These are phyloP conservation scores for Ahaetulla prasina DNA, from an alignment of 2,113 vertebrate species.

Conservation along the genomic window DNA sequence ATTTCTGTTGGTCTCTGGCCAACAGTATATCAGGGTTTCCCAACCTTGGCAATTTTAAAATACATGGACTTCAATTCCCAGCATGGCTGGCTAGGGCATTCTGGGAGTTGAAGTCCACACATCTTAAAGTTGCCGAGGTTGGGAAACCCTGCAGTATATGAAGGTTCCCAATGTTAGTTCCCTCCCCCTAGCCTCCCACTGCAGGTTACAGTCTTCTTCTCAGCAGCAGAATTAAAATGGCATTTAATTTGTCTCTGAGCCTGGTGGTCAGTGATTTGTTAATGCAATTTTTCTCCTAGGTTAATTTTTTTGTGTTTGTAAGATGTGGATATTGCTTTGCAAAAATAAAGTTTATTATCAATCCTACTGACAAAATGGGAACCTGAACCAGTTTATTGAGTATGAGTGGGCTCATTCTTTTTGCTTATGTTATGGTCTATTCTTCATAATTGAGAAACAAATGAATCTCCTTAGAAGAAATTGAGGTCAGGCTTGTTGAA, in stretches of 20 bases:
- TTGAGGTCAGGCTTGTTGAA: not conserved
- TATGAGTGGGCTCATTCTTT: not conserved
- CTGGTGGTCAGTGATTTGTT: constrained; percentile 74
- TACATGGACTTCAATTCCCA: not conserved
- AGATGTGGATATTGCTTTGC: constrained; percentile 81
- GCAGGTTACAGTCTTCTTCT: constrained; percentile 16
- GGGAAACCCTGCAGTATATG: constrained; percentile 27
- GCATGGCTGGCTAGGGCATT: not conserved
- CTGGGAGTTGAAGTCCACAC: not conserved
- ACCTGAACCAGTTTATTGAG: not conserved
- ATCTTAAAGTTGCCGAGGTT: not conserved
- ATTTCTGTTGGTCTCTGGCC: constrained; percentile 58
- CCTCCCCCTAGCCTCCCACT: constrained; percentile 14
- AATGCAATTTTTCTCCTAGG: constrained; percentile 70
- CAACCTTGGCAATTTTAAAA: not conserved
- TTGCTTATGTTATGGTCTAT: not conserved
- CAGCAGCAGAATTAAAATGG: constrained; percentile 63
- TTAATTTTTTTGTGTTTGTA: constrained; percentile 77
- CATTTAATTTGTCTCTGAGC: constrained; percentile 72
- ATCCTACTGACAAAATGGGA: not conserved
- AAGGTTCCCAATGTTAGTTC: constrained; percentile 59
- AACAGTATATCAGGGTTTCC: constrained; percentile 53
- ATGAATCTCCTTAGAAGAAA: not conserved
- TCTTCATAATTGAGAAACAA: not conserved
- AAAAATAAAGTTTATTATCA: constrained; percentile 67